Base-by-base conservation (phyloP, 2,888 invertebrate genomes). In the Drosophila cracens region DNA sequence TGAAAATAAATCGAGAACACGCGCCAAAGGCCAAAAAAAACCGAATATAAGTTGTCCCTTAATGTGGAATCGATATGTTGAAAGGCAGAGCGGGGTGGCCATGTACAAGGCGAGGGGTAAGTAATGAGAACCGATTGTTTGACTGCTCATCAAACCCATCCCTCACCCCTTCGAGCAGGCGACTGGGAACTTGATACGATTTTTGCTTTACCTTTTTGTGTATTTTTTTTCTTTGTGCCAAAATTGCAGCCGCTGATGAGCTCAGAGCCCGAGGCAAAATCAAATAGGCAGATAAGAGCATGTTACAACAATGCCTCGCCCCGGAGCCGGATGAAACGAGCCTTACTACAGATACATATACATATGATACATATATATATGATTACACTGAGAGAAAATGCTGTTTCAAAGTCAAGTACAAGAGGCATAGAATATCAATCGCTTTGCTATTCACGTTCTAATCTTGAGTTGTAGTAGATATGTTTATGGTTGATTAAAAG, bases 61-160 rank as follows among this genome's bases (percentile, higher is more conserved):
- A 78, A 89, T 78, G 79, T 67, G 86, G 71, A 87, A 87, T 89
- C 90, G 71, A 87, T 87, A 82, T 65, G 48, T 27, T 54, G 11
- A 18, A 6, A 18, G 54, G 10, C n/a, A 5, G 10, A n/a, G 31
- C 59, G 68, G 48, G 27, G 27, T 21, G 36, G 51, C 0, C 5
- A 33, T 34, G 34, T n/a, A n/a, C n/a, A n/a, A n/a, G 16, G 49
- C 59, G 16, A 61, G 51, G 76, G 73, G 69, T 59, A 52, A 60
- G 56, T 60, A 62, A 61, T 48, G 60, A 49, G 63, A 40, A 48
- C 49, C 51, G 52, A 40, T 29, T 53, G 64, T 33, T 38, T 63
- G 33, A 48, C 48, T 48, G 38, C 34, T 51, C 25, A 21, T 31
- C 40, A 16, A 36, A 61, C 25, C 16, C 48, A 5, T 8, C 25